Base-by-base conservation (phyloP, 2,113 vertebrate species). In the Silurus glanis region DNA sequence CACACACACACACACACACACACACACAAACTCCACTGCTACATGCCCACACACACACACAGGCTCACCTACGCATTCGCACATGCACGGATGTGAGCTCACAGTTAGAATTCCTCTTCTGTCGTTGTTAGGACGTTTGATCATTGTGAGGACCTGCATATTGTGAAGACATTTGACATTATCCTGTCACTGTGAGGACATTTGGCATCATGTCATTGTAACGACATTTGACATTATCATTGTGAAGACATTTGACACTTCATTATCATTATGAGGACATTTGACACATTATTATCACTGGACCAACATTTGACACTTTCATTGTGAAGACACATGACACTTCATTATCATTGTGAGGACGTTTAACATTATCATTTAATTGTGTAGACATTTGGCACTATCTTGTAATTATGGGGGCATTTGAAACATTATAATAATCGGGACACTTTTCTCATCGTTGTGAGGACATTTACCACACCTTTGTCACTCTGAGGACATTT, bases 21-120 rank as follows among this genome's bases (percentile, higher is more conserved):
- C 25, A 56, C 4, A 8, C 58, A 76, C 71, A 76, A 37, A 37
- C 37, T 37, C 37, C 37, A 37, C 37, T 37, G 37, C 37, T 37
- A 67, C 75, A 82, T 2, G 47, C 79, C 82, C 88, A 75, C 59
- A 82, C 67, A 13, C 58, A 87, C 75, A 37, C 82, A 86, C 82
- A 80, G 28, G 21, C 8, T 4, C 71, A 85, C 82, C 28, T 12
- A 72, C 72, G 10, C 61, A 13, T 47, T 64, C 4, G 13, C 58
- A 76, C 71, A 76, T n/a, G 45, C 56, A n/a, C 17, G 19, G 23
- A 74, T 23, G 56, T 13, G 6, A 49, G 56, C 69, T 75, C 23
- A 47, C 49, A 80, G 23, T 12, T 21, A 45, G 67, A 80, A 58
- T 82, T 78, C 81, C 47, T 67, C 21, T 72, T n/a, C 64, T 56